Evolutionary conservation across 2,113 vertebrate species (phyloP).

Genomic region (Cyanoderma ruficeps): DNA sequence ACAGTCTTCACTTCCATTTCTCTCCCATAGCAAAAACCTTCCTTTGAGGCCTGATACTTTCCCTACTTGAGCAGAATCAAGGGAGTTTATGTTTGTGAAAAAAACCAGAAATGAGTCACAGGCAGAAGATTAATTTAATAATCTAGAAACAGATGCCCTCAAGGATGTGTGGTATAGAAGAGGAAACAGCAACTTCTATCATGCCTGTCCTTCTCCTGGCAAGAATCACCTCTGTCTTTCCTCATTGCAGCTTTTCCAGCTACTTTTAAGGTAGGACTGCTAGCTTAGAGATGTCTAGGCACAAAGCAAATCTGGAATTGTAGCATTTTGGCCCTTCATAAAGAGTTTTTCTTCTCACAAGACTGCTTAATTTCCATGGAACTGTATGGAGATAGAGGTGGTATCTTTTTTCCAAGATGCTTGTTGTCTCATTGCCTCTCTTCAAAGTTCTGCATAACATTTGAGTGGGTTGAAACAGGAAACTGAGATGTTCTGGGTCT

Average conservation of each 20-base stretch:
- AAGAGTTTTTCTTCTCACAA: neutral
- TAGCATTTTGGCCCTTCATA: neutral
- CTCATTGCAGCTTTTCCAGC: neutral
- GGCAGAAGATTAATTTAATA: slow-evolving; percentile 59
- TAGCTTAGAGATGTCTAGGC: neutral
- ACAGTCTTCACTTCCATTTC: neutral
- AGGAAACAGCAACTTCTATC: slow-evolving; percentile 26
- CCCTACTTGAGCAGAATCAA: neutral
- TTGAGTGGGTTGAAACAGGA: neutral
- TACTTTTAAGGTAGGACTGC: slow-evolving; percentile 5
- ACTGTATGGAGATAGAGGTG: neutral
- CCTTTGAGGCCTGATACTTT: neutral
- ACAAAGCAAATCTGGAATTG: neutral
- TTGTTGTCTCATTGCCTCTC: neutral
- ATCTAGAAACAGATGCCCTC: slow-evolving; percentile 60
- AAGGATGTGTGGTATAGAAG: slow-evolving; percentile 26
- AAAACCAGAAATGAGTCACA: slow-evolving; percentile 54
- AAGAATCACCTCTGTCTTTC: slow-evolving; percentile 29
- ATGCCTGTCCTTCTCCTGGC: slow-evolving; percentile 6
- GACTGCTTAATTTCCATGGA: neutral
- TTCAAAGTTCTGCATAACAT: neutral
- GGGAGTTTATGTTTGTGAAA: slow-evolving; percentile 33
- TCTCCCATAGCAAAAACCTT: neutral
- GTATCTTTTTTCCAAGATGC: neutral
- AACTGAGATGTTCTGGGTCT: neutral